A percentile compares a stretch with the other conserved stretches of the same genome.
Conservation (phyloP, 1,140 invertebrate genomes). For the Procambarus virginalis region DNA sequence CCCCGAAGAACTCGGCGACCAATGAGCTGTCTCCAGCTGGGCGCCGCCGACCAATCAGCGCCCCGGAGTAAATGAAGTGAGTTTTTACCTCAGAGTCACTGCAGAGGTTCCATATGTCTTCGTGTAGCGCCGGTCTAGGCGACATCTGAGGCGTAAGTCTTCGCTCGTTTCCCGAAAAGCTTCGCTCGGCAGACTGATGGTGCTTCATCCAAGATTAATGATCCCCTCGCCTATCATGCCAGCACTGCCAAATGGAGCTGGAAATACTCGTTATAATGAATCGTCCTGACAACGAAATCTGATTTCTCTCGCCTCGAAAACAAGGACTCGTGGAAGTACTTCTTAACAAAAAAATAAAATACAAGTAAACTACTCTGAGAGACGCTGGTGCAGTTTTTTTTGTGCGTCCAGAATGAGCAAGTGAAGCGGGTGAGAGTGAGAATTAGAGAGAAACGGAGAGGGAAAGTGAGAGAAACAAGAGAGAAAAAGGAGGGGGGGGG, state of each 20-base stretch:
- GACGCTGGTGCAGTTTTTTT: background rate
- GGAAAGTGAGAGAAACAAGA: background rate
- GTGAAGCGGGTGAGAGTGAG: conserved; percentile 6
- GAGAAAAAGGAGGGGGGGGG: background rate
- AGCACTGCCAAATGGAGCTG: conserved; percentile 43
- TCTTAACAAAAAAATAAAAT: background rate
- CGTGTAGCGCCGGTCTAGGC: conserved; percentile 43
- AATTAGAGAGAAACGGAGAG: background rate
- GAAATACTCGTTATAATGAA: conserved; percentile 50
- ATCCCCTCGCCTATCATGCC: conserved; percentile 39
- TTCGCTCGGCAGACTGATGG: conserved; percentile 54
- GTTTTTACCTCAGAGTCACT: conserved; percentile 53
- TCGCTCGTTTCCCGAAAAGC: conserved; percentile 9
- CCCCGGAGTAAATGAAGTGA: conserved; percentile 57
- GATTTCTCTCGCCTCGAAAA: conserved; percentile 43
- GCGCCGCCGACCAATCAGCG: conserved; percentile 26
- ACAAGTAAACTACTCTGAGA: background rate
- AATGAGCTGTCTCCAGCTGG: conserved; percentile 17
- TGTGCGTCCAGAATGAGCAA: background rate
- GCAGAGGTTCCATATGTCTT: conserved; percentile 44
- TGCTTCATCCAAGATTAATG: conserved; percentile 48
- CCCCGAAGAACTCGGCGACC: conserved; percentile 6
- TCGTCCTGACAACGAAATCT: conserved; percentile 23
- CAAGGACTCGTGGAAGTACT: conserved; percentile 5
- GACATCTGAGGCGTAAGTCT: conserved; percentile 27